Evolutionary conservation across 1,140 invertebrate species (phyloP).

Genomic region (Psix sp.): DNA sequence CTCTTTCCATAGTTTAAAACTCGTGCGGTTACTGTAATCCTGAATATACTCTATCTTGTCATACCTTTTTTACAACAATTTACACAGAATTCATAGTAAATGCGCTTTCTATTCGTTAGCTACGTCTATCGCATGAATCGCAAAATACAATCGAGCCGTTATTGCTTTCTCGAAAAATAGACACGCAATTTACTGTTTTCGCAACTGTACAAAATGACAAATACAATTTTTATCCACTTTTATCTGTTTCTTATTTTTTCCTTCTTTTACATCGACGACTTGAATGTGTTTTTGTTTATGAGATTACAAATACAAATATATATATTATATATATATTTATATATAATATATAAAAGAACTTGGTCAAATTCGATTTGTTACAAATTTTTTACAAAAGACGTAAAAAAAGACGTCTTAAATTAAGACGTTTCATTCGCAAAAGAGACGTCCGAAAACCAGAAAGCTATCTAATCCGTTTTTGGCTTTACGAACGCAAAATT

Average conservation of each 20-base stretch:
- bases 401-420: conserved; percentile 50
- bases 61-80: conserved; percentile 58
- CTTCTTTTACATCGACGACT: conserved; percentile 29
- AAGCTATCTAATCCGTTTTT: conserved; percentile 19
- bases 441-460: conserved; percentile 35
- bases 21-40: conserved; percentile 53
- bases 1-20: conserved; percentile 43
- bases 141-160: conserved; percentile 58
- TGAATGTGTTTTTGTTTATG: conserved; percentile 37
- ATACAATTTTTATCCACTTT: conserved; percentile 32
- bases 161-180: conserved; percentile 58
- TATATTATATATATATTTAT: conserved; percentile 26
- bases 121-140: conserved; percentile 48
- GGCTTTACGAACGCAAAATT: conserved; percentile 39
- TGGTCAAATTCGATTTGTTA: conserved; percentile 37
- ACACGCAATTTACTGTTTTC: conserved; percentile 51
- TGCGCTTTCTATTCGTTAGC: conserved; percentile 49
- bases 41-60: conserved; percentile 56
- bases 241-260: conserved; percentile 11
- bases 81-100: conserved; percentile 55
- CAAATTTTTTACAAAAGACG: conserved; percentile 53
- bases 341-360: conserved; percentile 16
- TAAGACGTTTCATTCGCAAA: conserved; percentile 38
- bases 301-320: conserved; percentile 43
- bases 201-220: conserved; percentile 57